Evolutionary conservation across 1,140 invertebrate genomes (phyloP).

Genomic region (Leptinotarsa defecta): DNA sequence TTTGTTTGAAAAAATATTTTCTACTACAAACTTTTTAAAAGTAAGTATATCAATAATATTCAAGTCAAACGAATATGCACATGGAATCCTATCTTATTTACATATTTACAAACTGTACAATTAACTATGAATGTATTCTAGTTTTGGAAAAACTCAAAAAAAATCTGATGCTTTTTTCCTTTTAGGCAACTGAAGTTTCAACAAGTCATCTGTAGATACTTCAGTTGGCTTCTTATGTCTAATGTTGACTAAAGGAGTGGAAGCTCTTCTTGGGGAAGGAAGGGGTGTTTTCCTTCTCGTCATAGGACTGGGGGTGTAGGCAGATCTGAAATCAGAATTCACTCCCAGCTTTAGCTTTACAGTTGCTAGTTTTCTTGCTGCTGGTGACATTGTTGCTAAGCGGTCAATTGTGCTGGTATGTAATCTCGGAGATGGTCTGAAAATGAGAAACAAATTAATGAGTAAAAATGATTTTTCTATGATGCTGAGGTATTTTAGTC

Average conservation of each 20-base stretch:
- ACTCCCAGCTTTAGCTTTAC: conserved; percentile 62
- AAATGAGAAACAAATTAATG: conserved; percentile 11
- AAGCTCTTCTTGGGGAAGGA: conserved; percentile 47
- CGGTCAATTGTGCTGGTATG: conserved; percentile 73
- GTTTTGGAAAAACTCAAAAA: conserved; percentile 54
- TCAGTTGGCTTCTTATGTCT: conserved; percentile 51
- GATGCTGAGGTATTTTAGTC: too few species aligned
- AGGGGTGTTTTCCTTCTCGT: conserved; percentile 53
- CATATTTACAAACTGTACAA: background rate
- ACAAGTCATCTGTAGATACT: conserved; percentile 75
- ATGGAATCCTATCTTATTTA: too few species aligned
- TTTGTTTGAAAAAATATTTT: too few species aligned
- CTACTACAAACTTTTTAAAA: too few species aligned
- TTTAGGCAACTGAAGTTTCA: conserved; percentile 72
- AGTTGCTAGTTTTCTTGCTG: conserved; percentile 78
- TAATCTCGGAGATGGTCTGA: conserved; percentile 61
- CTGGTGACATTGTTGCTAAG: conserved; percentile 90
- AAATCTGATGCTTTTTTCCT: conserved; percentile 69
- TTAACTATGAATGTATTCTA: background rate
- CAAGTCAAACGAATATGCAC: too few species aligned
- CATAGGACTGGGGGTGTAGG: conserved; percentile 54
- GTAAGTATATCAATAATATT: too few species aligned
- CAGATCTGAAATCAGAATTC: conserved; percentile 50
- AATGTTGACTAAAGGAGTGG: conserved; percentile 41
- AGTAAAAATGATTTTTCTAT: background rate